Conservation (phyloP, 1,140 invertebrate species). For the Pseudomyrmex flavicornis region DNA sequence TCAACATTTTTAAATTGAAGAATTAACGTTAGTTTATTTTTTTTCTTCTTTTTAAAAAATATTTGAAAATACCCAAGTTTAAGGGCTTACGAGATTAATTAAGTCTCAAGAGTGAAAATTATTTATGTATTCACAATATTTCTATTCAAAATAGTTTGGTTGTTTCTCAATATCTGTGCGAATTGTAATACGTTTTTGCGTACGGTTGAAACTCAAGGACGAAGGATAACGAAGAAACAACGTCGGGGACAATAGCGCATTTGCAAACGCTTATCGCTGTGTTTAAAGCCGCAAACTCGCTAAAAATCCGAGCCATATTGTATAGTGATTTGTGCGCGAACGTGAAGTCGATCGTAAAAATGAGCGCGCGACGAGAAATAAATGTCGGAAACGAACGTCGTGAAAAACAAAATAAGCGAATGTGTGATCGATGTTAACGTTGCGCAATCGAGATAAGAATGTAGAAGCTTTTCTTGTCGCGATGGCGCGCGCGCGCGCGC, state of each 20-base stretch:
- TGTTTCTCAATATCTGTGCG: no score
- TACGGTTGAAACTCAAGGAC: no score
- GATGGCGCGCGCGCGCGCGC: neutral
- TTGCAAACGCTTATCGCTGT: neutral
- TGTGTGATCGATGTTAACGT: constrained; percentile 18
- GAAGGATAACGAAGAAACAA: neutral
- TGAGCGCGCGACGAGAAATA: neutral
- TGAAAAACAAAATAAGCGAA: neutral
- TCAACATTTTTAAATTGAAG: no score
- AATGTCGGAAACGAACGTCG: neutral
- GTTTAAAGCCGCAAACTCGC: neutral
- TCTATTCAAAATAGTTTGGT: no score
- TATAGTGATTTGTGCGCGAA: neutral
- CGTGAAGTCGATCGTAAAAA: neutral
- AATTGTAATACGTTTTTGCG: no score
- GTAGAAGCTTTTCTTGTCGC: neutral
- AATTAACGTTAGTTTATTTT: no score
- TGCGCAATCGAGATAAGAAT: constrained; percentile 48
- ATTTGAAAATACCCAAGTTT: no score
- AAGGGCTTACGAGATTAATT: no score
- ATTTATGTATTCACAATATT: no score
- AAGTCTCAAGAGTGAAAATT: no score
- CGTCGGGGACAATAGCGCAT: no score
- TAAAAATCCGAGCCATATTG: neutral
- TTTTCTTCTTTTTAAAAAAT: no score